A percentile compares a stretch with the other conserved stretches of the same genome.
Conservation (phyloP, 2,797 vertebrate genomes). For the Gila robusta region DNA sequence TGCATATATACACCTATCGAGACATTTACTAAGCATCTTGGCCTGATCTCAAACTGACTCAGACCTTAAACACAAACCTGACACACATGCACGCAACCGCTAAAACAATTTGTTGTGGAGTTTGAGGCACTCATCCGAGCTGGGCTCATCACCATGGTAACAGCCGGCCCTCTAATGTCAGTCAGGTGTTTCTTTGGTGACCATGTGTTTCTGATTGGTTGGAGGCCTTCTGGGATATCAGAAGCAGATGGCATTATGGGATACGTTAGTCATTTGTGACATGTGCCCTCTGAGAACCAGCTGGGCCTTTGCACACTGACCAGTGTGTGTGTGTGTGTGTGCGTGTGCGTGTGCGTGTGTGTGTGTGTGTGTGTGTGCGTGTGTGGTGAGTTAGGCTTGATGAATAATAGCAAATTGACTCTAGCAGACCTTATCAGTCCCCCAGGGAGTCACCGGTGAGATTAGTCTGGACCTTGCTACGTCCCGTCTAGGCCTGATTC, state of each 20-base stretch:
- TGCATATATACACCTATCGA: slow-evolving; percentile 1
- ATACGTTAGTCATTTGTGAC: slow-evolving; percentile 62
- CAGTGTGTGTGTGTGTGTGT: slow-evolving; percentile 34
- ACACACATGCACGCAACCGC: neutral
- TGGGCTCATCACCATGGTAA: slow-evolving; percentile 55
- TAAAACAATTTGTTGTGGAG: slow-evolving; percentile 17
- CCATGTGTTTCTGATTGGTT: slow-evolving; percentile 59
- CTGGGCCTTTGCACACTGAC: slow-evolving; percentile 60
- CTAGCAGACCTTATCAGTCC: slow-evolving; percentile 55
- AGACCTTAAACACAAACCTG: neutral
- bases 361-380: slow-evolving; percentile 31
- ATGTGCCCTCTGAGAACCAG: slow-evolving; percentile 59
- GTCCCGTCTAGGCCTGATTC: slow-evolving; percentile 35
- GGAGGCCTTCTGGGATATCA: slow-evolving; percentile 61
- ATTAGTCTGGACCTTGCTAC: slow-evolving; percentile 30
- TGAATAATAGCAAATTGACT: slow-evolving; percentile 62
- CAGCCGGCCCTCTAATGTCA: slow-evolving; percentile 56
- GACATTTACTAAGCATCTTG: slow-evolving; percentile 31
- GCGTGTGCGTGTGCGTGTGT: neutral
- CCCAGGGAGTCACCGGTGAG: slow-evolving; percentile 28
- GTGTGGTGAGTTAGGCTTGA: slow-evolving; percentile 44
- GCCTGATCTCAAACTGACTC: neutral
- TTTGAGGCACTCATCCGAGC: slow-evolving; percentile 6
- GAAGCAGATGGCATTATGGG: slow-evolving; percentile 66
- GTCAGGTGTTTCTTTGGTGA: slow-evolving; percentile 62